Evolutionary conservation across 2,888 invertebrate species (phyloP), one percentile per base, ranked within the genome.

Genomic region (Oxycera nigricornis): DNA sequence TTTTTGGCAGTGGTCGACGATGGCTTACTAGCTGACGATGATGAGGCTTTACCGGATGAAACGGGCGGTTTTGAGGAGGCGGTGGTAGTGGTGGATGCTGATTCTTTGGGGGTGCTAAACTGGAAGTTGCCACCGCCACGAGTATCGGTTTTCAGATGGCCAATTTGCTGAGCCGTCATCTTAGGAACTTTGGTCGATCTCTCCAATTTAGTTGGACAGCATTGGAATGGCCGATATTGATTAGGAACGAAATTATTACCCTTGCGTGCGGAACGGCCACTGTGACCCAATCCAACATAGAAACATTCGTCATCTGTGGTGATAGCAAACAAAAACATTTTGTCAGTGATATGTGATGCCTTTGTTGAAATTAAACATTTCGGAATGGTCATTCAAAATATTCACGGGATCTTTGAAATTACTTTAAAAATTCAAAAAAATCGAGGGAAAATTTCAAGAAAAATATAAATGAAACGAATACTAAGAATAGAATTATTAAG

Each of bases 281-380:
- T 92, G 88, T 93, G 93, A 88, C 94, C 94, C 91, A 95, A 91
- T 90, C 94, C 95, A 90, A 95, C 93, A 93, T 94, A 94, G 94
- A 95, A 94, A 92, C 95, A 95, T 91, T 94, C 94, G 92, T 94
- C 94, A 92, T 94, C 95, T 95, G 94, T 93, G 55, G n/a, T 91
- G 62, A 81, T 83, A 84, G 84, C 84, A 85, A 84, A 92, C 91
- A 92, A 92, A 93, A 93, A 94, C 92, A 93, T 88, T 90, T 88
- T 91, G 90, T 90, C 89, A 90, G 91, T 90, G 89, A 88, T 87
- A 86, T 86, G 80, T 73, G 68, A 75, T 76, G 73, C 72, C 75
- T 74, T 72, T 68, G 57, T 73, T 74, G 61, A 52, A 41, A 55
- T n/a, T 41, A 55, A 73, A 68, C 61, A 73, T 76, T 74, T 72